Conservation (phyloP, 2,888 invertebrate genomes). For the Arctia plantaginis region DNA sequence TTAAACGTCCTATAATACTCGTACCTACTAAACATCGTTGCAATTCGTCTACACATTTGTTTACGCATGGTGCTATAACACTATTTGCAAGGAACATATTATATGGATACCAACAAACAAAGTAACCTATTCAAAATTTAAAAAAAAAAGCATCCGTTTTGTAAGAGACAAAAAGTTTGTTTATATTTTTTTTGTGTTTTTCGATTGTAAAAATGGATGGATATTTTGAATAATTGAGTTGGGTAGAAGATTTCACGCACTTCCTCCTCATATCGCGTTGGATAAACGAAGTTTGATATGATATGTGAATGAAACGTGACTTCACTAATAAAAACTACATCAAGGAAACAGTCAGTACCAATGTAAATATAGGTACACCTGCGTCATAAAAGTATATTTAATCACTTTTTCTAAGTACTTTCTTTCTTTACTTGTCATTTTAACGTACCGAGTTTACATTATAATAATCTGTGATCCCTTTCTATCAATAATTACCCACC, state of each 20-base stretch:
- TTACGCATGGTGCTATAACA: neutral
- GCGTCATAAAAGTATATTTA: no score
- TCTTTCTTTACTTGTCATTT: no score
- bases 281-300: conserved; percentile 58
- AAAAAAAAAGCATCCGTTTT: neutral
- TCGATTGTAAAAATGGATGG: conserved; percentile 40
- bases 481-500: no score
- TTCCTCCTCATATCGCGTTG: conserved; percentile 29
- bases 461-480: no score
- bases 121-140: neutral
- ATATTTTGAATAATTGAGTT: conserved; percentile 66
- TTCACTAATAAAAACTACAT: neutral
- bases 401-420: no score
- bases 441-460: no score
- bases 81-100: neutral
- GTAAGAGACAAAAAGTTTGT: neutral
- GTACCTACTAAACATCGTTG: neutral
- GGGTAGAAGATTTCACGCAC: conserved; percentile 37
- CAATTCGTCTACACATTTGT: neutral
- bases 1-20: neutral
- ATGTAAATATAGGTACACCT: neutral
- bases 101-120: neutral
- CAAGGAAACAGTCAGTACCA: neutral
- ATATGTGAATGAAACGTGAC: conserved; percentile 63
- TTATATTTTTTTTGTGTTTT: conserved; percentile 14